Percentiles rank a stretch among this genome's conserved stretches.
Conservation (phyloP, 2,888 invertebrate genomes). For the Oxytorus armatus region DNA sequence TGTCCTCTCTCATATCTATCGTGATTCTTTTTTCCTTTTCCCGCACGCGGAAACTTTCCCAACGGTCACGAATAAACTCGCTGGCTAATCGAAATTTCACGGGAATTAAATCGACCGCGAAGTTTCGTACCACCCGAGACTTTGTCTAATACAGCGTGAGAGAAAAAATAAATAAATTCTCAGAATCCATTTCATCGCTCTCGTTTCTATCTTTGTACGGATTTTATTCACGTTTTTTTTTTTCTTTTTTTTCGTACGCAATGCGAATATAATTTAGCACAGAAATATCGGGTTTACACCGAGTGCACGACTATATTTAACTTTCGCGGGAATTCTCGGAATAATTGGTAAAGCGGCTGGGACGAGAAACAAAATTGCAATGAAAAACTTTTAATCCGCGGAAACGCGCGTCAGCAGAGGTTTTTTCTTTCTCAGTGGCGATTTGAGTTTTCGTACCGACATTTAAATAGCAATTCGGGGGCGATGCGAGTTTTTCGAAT, state of each 20-base stretch:
- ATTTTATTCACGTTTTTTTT: not conserved
- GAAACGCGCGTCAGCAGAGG: not conserved
- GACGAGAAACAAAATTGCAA: not conserved
- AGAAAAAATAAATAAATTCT: slow-evolving; percentile 28
- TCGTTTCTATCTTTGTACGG: not conserved
- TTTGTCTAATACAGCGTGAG: slow-evolving; percentile 18
- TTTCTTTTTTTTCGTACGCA: slow-evolving; percentile 19
- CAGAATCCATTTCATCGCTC: not conserved
- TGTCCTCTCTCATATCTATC: slow-evolving; percentile 4
- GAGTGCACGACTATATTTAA: slow-evolving; percentile 31
- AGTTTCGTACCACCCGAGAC: slow-evolving; percentile 29
- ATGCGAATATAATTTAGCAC: slow-evolving; percentile 23
- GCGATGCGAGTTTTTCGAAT: too few species aligned
- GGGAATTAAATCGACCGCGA: slow-evolving; percentile 42
- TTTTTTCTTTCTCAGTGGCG: too few species aligned
- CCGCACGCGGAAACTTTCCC: slow-evolving; percentile 20
- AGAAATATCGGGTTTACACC: not conserved
- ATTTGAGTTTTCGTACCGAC: too few species aligned
- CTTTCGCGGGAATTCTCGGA: slow-evolving; percentile 50
- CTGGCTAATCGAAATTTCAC: slow-evolving; percentile 45
- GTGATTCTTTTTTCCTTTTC: not conserved
- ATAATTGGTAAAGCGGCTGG: slow-evolving; percentile 22
- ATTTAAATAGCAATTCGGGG: too few species aligned
- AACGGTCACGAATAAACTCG: slow-evolving; percentile 20
- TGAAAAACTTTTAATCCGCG: not conserved